Conservation (phyloP, 2,797 vertebrate species). For the Mallotus villosus region DNA sequence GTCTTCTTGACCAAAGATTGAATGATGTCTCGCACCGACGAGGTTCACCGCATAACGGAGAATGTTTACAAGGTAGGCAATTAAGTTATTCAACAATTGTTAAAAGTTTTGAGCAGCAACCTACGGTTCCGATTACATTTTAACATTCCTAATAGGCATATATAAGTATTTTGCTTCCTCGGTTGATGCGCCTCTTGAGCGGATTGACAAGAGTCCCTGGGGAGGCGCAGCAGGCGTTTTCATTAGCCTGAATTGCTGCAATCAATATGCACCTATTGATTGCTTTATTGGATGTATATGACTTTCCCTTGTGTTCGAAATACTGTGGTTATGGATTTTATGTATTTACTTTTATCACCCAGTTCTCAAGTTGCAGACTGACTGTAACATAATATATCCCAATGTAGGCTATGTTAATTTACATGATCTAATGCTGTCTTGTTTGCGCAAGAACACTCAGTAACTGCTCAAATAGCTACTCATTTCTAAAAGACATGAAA, state of each 20-base stretch:
- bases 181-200: not conserved
- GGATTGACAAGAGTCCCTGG: not conserved
- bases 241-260: not conserved
- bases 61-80: slow-evolving; percentile 93
- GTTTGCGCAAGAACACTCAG: no score
- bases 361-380: no score
- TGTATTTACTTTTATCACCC: no score
- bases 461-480: no score
- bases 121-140: not conserved
- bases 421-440: no score
- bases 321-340: no score
- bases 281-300: not conserved
- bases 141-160: not conserved
- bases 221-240: not conserved
- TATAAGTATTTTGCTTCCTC: not conserved
- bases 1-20: slow-evolving; percentile 81
- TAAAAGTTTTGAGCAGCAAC: slow-evolving; percentile 60
- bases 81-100: slow-evolving; percentile 55
- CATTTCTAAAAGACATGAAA: no score
- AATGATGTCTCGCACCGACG: slow-evolving; percentile 95
- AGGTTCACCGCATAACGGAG: slow-evolving; percentile 95
- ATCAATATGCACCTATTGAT: not conserved
- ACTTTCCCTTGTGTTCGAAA: not conserved
- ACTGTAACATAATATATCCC: no score
- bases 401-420: no score